Conservation (phyloP, 2,113 vertebrate species). For the Lanius ludovicianus region DNA sequence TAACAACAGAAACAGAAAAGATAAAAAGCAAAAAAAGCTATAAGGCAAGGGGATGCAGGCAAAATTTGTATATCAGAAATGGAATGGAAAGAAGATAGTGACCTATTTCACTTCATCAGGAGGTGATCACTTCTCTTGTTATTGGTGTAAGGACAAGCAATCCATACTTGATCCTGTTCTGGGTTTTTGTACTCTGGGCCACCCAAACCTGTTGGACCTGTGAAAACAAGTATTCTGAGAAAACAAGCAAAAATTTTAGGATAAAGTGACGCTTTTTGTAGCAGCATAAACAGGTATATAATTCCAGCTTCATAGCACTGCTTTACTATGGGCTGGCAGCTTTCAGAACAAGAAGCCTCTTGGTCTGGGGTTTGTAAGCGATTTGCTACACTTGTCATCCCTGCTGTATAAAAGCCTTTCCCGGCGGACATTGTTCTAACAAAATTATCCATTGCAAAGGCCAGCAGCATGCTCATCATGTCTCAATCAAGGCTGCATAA, state of each 20-base stretch:
- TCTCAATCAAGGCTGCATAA: slow-evolving; percentile 59
- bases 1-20: background rate
- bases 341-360: slow-evolving; percentile 2
- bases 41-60: background rate
- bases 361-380: slow-evolving; percentile 31
- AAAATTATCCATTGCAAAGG: slow-evolving; percentile 57
- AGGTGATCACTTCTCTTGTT: background rate
- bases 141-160: background rate
- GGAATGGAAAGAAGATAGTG: background rate
- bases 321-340: background rate
- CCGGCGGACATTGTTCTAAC: slow-evolving; percentile 50
- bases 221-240: background rate
- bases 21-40: background rate
- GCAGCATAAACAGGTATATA: background rate
- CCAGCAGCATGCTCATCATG: slow-evolving; percentile 35
- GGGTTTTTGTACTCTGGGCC: background rate
- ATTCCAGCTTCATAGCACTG: background rate
- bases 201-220: background rate
- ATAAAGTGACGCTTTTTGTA: background rate
- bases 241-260: background rate
- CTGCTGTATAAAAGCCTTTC: slow-evolving; percentile 62
- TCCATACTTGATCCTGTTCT: background rate
- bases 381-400: slow-evolving; percentile 65
- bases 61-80: background rate
- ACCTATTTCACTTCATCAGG: background rate